Evolutionary conservation across 2,888 invertebrate genomes (phyloP), one percentile per base, ranked within the genome.

Genomic region (Hirtodrosophila histrioides): DNA sequence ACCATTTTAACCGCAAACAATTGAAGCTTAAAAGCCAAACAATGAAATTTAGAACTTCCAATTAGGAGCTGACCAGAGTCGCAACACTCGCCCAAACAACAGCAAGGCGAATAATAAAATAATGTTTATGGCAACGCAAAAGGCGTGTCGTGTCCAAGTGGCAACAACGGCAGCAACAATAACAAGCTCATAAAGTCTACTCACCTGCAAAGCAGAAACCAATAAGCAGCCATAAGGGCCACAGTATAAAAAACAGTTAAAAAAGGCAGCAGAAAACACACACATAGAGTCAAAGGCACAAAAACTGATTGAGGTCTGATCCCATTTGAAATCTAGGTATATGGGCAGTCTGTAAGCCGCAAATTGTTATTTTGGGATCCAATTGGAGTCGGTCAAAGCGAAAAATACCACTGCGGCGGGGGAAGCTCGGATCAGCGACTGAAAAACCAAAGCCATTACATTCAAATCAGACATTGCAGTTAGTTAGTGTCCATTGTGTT

Each of bases 1-100:
- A 58, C 82, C 86, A 71, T 75, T 75, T 81, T 56, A 72, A 84
- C 88, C 87, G 71, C 83, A 86, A 88, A 81, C 87, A 84, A 87
- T 84, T 84, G 87, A 78, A 84, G 83, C 85, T 88, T 87, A 86
- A 87, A 85, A 88, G 88, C 69, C 82, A 72, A 75, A 88, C 88
- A 88, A 80, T 88, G 78, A 88, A 88, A 84, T 83, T 83, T 88
- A 80, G 87, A 88, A 85, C 78, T 84, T 72, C 82, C 87, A 88
- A 84, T 88, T 87, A 88, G 86, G 82, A 85, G 70, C 67, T 71
- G 75, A 56, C 69, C 88, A 67, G 43, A 7, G 10, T n/a, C 12
- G n/a, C 55, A 43, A 50, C 62, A 50, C 27, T 23, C 41, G 50
- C 61, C 40, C 33, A 44, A 57, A 55, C 71, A 56, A 62, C 58